Percentiles rank a stretch among this genome's conserved stretches.
These are phyloP conservation scores for Chirona hameri DNA, from an alignment of 2,888 invertebrate genomes.

Conservation along the genomic window DNA sequence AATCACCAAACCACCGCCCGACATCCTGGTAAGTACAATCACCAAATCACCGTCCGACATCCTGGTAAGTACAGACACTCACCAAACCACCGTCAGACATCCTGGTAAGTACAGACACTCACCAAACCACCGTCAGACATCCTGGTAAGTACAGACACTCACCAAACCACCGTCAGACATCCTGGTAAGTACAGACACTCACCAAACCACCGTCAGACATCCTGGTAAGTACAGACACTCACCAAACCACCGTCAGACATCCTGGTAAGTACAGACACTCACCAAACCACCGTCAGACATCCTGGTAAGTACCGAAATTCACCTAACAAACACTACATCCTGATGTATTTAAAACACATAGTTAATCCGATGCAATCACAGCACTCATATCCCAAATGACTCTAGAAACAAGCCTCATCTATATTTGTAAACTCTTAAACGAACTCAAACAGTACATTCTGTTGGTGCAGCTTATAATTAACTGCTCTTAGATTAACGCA, in stretches of 20 bases:
- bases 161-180: neutral
- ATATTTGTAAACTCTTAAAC: too few relatives aligned
- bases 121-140: conserved; percentile 92
- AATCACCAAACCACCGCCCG: too few relatives aligned
- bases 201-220: conserved; percentile 80
- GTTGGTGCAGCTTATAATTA: too few relatives aligned
- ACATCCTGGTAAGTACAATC: too few relatives aligned
- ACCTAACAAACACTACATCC: too few relatives aligned
- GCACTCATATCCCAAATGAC: too few relatives aligned
- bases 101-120: too few relatives aligned
- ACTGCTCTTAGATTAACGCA: too few relatives aligned
- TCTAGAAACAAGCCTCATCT: too few relatives aligned
- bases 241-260: conserved; percentile 87
- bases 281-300: neutral
- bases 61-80: conserved; percentile 50
- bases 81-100: neutral
- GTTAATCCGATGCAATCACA: too few relatives aligned
- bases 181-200: conserved; percentile 33
- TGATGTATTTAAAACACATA: too few relatives aligned
- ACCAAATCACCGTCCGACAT: conserved; percentile 87
- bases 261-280: conserved; percentile 50
- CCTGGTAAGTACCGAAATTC: neutral
- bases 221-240: conserved; percentile 57
- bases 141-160: conserved; percentile 56
- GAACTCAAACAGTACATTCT: too few relatives aligned